Percentiles rank a stretch among this genome's conserved stretches.
These are phyloP conservation scores for Balearica regulorum DNA, from an alignment of 2,797 vertebrate genomes.

Conservation along the genomic window DNA sequence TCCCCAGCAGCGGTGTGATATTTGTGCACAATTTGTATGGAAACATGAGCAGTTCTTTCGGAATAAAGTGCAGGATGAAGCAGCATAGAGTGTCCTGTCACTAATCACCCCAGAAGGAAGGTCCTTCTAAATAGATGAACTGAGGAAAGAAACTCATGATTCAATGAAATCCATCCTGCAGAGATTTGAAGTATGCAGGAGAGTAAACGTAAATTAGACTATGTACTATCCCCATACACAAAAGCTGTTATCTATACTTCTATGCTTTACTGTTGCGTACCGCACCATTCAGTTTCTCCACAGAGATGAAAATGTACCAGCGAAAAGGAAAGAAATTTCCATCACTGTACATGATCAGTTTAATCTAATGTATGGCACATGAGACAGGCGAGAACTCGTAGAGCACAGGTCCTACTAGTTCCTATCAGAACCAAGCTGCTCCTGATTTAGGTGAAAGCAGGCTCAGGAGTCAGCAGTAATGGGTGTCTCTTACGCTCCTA, in stretches of 20 bases:
- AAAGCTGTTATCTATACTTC: neutral
- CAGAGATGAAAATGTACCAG: neutral
- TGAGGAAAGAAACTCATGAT: neutral
- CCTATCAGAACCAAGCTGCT: neutral
- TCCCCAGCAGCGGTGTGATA: neutral
- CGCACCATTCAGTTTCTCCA: neutral
- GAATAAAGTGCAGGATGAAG: neutral
- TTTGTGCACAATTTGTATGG: neutral
- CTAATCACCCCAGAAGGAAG: neutral
- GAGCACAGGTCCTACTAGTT: neutral
- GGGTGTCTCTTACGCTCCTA: neutral
- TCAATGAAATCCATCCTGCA: neutral
- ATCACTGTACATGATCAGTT: neutral
- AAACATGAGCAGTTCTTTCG: neutral
- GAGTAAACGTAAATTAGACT: neutral
- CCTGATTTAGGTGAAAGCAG: neutral
- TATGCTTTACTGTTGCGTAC: neutral
- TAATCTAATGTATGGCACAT: neutral
- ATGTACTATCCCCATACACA: rapidly evolving
- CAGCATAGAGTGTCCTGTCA: neutral
- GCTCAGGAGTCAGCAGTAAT: neutral
- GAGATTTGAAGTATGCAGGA: neutral
- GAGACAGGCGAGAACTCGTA: rapidly evolving
- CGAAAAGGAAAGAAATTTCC: neutral
- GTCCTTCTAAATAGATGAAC: neutral